These are phyloP conservation scores for Aphidoletes aphidimyza DNA, from an alignment of 2,888 invertebrate species.

Conservation along the genomic window DNA sequence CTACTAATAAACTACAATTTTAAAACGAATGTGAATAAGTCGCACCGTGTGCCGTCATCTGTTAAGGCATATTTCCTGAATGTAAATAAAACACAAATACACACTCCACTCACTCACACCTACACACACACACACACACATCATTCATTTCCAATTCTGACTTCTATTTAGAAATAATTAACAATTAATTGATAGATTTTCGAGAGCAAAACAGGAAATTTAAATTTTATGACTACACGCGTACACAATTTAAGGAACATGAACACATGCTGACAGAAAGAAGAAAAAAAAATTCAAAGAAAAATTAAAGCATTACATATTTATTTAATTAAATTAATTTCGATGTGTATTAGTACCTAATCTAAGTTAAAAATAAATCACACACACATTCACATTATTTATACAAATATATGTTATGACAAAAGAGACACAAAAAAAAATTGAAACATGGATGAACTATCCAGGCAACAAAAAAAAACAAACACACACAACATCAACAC, in stretches of 20 bases:
- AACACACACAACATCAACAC: slow-evolving; percentile 17
- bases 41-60: neutral
- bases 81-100: neutral
- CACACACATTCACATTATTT: slow-evolving; percentile 27
- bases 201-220: neutral
- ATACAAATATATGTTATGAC: slow-evolving; percentile 7
- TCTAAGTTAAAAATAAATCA: neutral
- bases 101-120: neutral
- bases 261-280: neutral
- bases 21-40: slow-evolving; percentile 22
- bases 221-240: neutral
- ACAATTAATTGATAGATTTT: neutral
- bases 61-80: neutral
- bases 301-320: slow-evolving; percentile 36
- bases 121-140: neutral
- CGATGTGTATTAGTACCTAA: slow-evolving; percentile 21
- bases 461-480: neutral
- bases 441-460: neutral
- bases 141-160: neutral
- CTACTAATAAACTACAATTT: neutral
- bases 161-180: neutral
- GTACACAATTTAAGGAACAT: neutral
- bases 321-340: slow-evolving; percentile 51
- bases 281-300: too few relatives aligned
- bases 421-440: neutral